Conservation (phyloP, 2,888 invertebrate species). For the Acanthopleura granulata region DNA sequence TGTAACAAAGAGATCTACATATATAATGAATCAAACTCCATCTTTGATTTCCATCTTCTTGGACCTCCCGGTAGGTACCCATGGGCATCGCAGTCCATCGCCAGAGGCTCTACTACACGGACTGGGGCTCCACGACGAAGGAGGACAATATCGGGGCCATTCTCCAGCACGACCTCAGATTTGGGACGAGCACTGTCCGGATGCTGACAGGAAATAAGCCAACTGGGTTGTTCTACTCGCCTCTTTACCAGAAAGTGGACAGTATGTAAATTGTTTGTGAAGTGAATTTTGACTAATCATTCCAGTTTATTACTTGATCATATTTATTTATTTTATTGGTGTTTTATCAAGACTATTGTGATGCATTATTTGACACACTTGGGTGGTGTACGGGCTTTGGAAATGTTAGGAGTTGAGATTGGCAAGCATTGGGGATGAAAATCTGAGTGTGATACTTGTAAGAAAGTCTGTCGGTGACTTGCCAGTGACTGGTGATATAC, state of each 20-base stretch:
- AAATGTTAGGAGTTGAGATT: too few relatives aligned
- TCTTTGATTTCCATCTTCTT: not conserved
- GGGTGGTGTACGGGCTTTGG: too few relatives aligned
- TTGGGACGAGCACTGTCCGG: constrained; percentile 34
- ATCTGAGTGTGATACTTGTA: too few relatives aligned
- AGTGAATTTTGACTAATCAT: not conserved
- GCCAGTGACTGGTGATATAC: too few relatives aligned
- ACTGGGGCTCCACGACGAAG: constrained; percentile 38
- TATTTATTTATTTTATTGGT: too few relatives aligned
- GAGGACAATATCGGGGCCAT: constrained; percentile 32
- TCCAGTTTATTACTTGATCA: too few relatives aligned
- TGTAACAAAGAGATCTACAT: too few relatives aligned
- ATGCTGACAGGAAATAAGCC: constrained; percentile 37
- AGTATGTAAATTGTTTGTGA: not conserved
- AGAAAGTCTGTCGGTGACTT: too few relatives aligned
- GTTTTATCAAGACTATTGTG: too few relatives aligned
- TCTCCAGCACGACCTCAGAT: constrained; percentile 37
- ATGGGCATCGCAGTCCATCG: constrained; percentile 41
- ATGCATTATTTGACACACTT: too few relatives aligned
- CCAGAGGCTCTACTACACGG: constrained; percentile 44
- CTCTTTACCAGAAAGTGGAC: constrained; percentile 6
- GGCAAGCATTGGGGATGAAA: too few relatives aligned
- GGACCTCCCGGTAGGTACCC: constrained; percentile 34
- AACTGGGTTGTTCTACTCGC: constrained; percentile 40
- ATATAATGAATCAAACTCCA: too few relatives aligned